Evolutionary conservation across 2,888 invertebrate genomes (phyloP), one percentile per base, ranked within the genome.

Genomic region (Orthosia gracilis): DNA sequence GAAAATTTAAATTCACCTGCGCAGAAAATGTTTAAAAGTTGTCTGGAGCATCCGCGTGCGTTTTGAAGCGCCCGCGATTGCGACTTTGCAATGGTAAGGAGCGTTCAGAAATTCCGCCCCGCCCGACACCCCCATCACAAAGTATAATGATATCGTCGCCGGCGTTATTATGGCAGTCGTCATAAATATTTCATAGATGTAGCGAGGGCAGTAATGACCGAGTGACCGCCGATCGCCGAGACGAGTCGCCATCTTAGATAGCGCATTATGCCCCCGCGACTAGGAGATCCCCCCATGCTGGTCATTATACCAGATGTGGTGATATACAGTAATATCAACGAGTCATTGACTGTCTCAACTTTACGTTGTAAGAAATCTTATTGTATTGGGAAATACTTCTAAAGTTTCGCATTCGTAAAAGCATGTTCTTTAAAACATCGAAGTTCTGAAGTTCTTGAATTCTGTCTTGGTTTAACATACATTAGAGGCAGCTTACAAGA

Each of bases 71-170:
- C 79, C 83, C 89, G 89, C 92, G 93, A 92, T 93, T 91, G 94
- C 94, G 95, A 94, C 94, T 96, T 96, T 94, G 96, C 96, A 96
- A 95, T 95, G 94, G 95, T 96, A 96, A 96, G 94, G 90, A 96
- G 95, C 94, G 94, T 93, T 96, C 95, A 95, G 96, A 96, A 93
- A 96, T 97, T 97, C 97, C 96, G 90, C 96, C 96, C 94, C 96
- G 91, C 94, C 95, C 93, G 93, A 92, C 95, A 91, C 96, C 95
- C 96, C 95, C 94, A 97, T 97, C 97, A 97, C 96, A 96, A 97
- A 97, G 97, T 96, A 97, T 97, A 97, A 97, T 97, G 97, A 96
- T 95, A 94, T 94, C 96, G 95, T 95, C 95, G 95, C 94, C 94
- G 92, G 92, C 94, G 95, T 94, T 96, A 96, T 96, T 95, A 95